Conservation (phyloP, 2,888 invertebrate genomes). For the Cantharis nigra region DNA sequence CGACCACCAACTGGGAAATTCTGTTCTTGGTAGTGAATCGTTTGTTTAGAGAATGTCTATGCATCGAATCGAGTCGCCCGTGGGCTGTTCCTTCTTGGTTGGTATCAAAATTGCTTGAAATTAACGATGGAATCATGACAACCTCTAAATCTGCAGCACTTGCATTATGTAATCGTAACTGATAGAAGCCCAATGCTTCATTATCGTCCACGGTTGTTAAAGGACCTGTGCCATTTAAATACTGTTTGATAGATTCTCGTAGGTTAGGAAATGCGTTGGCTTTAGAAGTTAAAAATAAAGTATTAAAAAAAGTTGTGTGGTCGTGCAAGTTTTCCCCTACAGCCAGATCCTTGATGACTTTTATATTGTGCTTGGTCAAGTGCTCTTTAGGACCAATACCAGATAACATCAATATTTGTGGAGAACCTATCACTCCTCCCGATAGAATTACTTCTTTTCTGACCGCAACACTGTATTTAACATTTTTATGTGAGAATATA, state of each 20-base stretch:
- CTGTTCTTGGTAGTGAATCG: not conserved
- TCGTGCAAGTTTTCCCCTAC: conserved; percentile 40
- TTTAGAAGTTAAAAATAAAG: conserved; percentile 28
- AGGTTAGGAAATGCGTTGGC: conserved; percentile 4
- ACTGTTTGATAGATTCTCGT: conserved; percentile 29
- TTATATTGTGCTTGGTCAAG: conserved; percentile 34
- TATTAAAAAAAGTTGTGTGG: conserved; percentile 37
- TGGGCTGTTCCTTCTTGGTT: not conserved
- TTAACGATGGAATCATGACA: not conserved
- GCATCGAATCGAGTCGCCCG: not conserved
- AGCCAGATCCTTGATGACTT: conserved; percentile 36
- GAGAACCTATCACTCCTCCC: conserved; percentile 72
- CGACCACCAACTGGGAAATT: conserved; percentile 18
- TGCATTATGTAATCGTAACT: not conserved
- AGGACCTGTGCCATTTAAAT: conserved; percentile 30
- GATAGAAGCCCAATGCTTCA: conserved; percentile 23
- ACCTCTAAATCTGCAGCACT: conserved; percentile 1
- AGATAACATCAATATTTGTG: conserved; percentile 43
- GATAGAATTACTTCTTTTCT: conserved; percentile 73
- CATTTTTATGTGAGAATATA: conserved; percentile 57
- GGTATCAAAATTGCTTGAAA: not conserved
- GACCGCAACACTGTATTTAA: conserved; percentile 58
- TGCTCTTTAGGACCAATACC: conserved; percentile 42
- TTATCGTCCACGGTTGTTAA: conserved; percentile 26
- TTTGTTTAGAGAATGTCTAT: not conserved